phyloP scores from a whole-genome alignment of 2,888 invertebrate genomes.

The Ecliptopera silaceata region DNA sequence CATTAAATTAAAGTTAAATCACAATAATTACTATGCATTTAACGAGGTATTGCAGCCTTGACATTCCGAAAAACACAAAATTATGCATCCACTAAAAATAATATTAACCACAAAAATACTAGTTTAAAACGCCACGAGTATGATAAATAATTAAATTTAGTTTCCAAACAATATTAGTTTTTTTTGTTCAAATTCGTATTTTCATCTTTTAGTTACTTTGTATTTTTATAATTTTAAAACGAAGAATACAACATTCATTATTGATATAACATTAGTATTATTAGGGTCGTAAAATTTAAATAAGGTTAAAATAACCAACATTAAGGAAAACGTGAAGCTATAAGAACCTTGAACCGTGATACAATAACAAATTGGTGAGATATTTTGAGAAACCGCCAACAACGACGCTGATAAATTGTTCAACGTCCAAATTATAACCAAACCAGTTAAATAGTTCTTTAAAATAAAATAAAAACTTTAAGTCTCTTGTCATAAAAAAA shows the following conservation, averaged over 20 bases:
- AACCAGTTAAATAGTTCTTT: too few relatives aligned
- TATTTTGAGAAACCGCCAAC: conserved; percentile 5
- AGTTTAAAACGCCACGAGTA: too few relatives aligned
- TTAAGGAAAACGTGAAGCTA: conserved; percentile 14
- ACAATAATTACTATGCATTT: neutral
- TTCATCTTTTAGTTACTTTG: too few relatives aligned
- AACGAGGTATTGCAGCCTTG: conserved; percentile 8
- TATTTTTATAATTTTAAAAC: neutral
- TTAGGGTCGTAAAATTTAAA: conserved; percentile 5
- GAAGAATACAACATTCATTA: neutral
- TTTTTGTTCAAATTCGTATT: too few relatives aligned
- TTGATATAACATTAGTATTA: conserved; percentile 3
- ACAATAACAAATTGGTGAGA: conserved; percentile 1
- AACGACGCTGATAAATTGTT: neutral
- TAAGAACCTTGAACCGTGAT: neutral
- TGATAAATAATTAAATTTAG: too few relatives aligned
- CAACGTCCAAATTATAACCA: too few relatives aligned
- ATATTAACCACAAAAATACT: neutral
- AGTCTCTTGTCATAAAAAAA: too few relatives aligned
- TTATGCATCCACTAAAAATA: neutral
- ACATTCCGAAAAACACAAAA: conserved; percentile 15
- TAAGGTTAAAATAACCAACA: conserved; percentile 3
- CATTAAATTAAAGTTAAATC: neutral
- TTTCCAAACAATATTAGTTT: too few relatives aligned
- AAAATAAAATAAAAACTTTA: too few relatives aligned